phyloP scores from a whole-genome alignment of 2,797 vertebrate species.

The Melopsittacus undulatus region DNA sequence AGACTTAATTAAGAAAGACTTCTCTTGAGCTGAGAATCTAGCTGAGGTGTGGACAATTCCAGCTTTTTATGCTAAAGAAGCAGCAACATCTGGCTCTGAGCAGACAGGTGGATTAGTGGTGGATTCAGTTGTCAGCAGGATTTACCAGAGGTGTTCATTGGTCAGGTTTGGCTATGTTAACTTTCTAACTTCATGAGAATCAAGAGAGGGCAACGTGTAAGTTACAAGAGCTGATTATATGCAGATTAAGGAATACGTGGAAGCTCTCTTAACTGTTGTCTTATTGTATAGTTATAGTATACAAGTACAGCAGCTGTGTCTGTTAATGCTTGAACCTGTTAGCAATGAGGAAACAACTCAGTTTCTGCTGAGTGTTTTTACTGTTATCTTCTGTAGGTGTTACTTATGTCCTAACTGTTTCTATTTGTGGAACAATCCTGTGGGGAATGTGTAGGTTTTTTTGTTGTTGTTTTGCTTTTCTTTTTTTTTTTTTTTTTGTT shows the following conservation, averaged over 20 bases:
- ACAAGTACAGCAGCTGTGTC: not conserved
- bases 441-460: not conserved
- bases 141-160: constrained; percentile 10
- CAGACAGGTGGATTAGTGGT: not conserved
- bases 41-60: not conserved
- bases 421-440: not conserved
- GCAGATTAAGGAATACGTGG: not conserved
- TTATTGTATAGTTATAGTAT: not conserved
- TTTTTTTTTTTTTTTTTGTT: not conserved
- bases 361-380: not conserved
- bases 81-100: not conserved
- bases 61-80: not conserved
- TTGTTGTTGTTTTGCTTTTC: not conserved
- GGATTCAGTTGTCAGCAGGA: constrained; percentile 24
- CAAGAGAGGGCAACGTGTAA: not conserved
- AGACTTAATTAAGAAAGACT: not conserved
- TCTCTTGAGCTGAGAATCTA: not conserved
- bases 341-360: not conserved
- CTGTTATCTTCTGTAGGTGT: not conserved
- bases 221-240: not conserved
- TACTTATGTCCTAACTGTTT: not conserved
- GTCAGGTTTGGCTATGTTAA: not conserved
- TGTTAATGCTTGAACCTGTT: not conserved
- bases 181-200: not conserved
- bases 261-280: not conserved